Evolutionary conservation across 2,797 vertebrate species (phyloP), one percentile per base, ranked within the genome.

Genomic region (Eptatretus atami): DNA sequence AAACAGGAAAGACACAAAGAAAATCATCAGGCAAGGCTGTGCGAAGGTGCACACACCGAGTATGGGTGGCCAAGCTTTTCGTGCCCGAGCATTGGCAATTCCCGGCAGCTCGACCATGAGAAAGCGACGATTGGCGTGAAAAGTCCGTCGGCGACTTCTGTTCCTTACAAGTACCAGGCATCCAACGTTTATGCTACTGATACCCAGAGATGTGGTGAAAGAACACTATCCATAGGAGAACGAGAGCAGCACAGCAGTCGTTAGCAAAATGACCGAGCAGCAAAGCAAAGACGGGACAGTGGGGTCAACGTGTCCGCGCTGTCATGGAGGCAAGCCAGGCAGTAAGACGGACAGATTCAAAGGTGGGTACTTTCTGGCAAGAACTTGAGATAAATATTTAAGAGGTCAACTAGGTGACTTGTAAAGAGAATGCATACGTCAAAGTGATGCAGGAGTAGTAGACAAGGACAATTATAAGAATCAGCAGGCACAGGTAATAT

Each of bases 31-130:
- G 11, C 15, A n/a, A 15, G 2, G 15, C 2, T 60, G 24, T n/a
- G 55, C 15, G 12, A 10, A 11, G 10, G 12, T 3, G 11, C 24
- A n/a, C 57, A n/a, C 12, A 61, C 57, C 57, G n/a, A 61, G 9
- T 9, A 61, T n/a, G n/a, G 57, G 57, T 61, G n/a, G 57, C 57
- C 57, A n/a, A 61, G 24, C 57, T 61, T 61, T 61, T n/a, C 57
- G 57, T 12, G n/a, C 10, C n/a, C 15, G 10, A 8, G 1, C 2
- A 1, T 9, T 25, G 57, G 57, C 15, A 25, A 61, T 61, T 25
- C 15, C 57, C 9, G 57, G 57, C 57, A 25, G n/a, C n/a, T n/a
- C 57, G 57, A 25, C 57, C 57, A 25, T 25, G 57, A 25, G n/a
- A 25, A 61, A n/a, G 9, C 57, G 57, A 61, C 57, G 57, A 61